phyloP scores from a whole-genome alignment of 2,797 vertebrate genomes.

The Pempheris klunzingeri region DNA sequence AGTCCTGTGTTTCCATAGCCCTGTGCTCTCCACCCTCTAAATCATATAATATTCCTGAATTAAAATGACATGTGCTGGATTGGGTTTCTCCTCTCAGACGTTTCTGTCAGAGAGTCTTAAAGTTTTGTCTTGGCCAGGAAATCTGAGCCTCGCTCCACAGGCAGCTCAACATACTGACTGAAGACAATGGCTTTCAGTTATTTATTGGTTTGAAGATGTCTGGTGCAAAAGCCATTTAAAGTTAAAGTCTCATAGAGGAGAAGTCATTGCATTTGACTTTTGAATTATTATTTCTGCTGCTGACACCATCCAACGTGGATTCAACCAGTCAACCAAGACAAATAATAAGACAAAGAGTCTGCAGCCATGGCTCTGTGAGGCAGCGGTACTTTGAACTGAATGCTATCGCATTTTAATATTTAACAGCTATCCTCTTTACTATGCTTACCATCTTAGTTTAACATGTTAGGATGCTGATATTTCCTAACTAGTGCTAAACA shows the following conservation, averaged over 20 bases:
- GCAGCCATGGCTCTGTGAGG: not conserved
- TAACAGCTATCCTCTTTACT: too few species aligned
- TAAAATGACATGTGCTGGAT: constrained; percentile 81
- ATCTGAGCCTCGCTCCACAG: constrained; percentile 63
- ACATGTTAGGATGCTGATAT: not conserved
- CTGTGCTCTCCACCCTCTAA: constrained; percentile 74
- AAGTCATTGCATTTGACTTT: constrained; percentile 33
- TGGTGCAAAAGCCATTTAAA: constrained; percentile 58
- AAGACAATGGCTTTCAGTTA: constrained; percentile 68
- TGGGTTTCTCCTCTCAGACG: constrained; percentile 76
- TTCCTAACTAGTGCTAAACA: not conserved
- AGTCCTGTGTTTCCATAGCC: constrained; percentile 73
- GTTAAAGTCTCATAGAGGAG: constrained; percentile 31
- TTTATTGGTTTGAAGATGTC: constrained; percentile 52
- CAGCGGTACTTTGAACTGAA: not conserved
- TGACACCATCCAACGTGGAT: constrained; percentile 16
- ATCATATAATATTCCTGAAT: constrained; percentile 81
- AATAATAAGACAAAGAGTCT: constrained; percentile 2
- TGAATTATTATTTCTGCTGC: constrained; percentile 18
- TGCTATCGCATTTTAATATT: too few species aligned
- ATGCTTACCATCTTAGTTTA: not conserved
- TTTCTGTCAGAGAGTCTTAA: constrained; percentile 82
- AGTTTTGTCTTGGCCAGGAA: constrained; percentile 71
- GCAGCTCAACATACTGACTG: constrained; percentile 59
- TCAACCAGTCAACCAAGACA: constrained; percentile 5